Base-by-base conservation (phyloP, 2,888 invertebrate genomes). In the Leptinotarsa tumamoca region DNA sequence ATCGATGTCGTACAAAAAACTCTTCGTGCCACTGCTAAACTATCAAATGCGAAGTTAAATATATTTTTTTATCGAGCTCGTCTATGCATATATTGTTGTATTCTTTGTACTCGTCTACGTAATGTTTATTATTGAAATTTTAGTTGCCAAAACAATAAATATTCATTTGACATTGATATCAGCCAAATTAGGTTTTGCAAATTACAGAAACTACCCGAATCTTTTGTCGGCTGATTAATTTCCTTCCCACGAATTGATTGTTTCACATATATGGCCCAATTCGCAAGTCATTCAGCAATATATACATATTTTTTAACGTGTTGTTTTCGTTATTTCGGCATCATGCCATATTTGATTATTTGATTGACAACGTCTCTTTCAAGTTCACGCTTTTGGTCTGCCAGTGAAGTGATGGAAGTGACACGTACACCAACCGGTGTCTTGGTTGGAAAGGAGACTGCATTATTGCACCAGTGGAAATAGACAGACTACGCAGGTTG, bases 201-300 rank as follows among this genome's bases (percentile, higher is more conserved):
- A 68, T 61, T 54, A 52, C 21, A 18, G 7, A 68, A 68, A 67
- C 69, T 33, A 67, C 27, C 7, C 43, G 56, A 49, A 50, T 67
- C 67, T 63, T 68, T 72, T 66, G 69, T 75, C 75, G 72, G 75
- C 56, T 50, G n/a, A 33, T 43, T 69, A 67, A 67, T 67, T 70
- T 49, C 13, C 73, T 54, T 70, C 76, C 80, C 76, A 73, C 78
- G 72, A 71, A 49, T 56, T 51, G 43, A 71, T 71, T 71, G 70
- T 71, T 71, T 61, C n/a, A 49, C 70, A 49, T 27, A 50, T 61
- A 71, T 71, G 70, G 70, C 58, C 58, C 69, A 71, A 52, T 71
- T 49, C 27, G 70, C 61, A 71, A 71, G 23, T 71, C 58, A 71
- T 4, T 61, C 43, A 33, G 63, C 43, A 43, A 33, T 63, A 4